phyloP scores from a whole-genome alignment of 2,113 vertebrate species.

The Phalacrocorax aristotelis region DNA sequence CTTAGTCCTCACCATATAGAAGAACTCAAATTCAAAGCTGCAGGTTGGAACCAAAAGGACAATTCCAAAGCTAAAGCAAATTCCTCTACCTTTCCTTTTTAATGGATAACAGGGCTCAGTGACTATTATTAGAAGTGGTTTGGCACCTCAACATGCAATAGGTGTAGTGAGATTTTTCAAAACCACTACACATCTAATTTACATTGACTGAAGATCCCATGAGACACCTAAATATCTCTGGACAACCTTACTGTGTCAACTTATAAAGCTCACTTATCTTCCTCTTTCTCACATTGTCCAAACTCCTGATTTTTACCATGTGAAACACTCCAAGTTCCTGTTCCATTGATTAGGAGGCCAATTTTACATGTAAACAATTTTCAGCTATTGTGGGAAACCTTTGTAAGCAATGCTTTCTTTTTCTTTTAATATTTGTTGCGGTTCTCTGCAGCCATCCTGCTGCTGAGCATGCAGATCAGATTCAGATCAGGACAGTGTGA shows the following conservation, averaged over 20 bases:
- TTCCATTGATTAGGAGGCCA: background rate
- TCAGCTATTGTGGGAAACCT: background rate
- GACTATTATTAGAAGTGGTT: background rate
- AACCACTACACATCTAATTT: slow-evolving; percentile 34
- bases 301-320: background rate
- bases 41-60: background rate
- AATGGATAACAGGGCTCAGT: background rate
- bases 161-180: slow-evolving; percentile 26
- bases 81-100: background rate
- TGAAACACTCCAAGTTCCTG: background rate
- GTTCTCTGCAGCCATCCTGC: background rate
- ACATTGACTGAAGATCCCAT: slow-evolving; percentile 21
- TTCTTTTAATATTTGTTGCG: background rate
- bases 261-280: slow-evolving; percentile 2
- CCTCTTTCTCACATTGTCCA: background rate
- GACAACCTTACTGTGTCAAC: background rate
- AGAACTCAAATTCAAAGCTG: background rate
- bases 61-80: background rate
- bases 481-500: background rate
- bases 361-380: background rate
- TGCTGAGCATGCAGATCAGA: background rate
- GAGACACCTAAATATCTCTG: slow-evolving; percentile 24
- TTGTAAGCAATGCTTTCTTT: background rate
- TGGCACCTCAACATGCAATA: background rate
- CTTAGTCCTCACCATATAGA: background rate